These are phyloP conservation scores for Sesamia nonagrioides DNA, from an alignment of 1,140 invertebrate species.

Conservation along the genomic window DNA sequence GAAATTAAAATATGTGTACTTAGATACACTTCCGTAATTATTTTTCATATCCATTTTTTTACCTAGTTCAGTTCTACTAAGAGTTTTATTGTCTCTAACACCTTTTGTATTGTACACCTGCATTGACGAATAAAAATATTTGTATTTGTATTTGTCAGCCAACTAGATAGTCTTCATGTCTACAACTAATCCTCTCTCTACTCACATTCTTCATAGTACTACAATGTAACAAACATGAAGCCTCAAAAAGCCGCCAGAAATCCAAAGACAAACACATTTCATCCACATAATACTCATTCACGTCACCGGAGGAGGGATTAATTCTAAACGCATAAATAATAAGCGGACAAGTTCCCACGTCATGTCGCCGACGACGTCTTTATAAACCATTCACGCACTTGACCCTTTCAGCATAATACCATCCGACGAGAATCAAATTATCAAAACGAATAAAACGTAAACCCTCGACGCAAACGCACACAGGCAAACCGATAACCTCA, in stretches of 20 bases:
- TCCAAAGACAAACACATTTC: conserved; percentile 30
- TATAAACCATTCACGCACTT: conserved; percentile 76
- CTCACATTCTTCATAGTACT: background rate
- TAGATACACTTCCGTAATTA: too few relatives aligned
- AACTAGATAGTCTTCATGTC: background rate
- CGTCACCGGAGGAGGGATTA: conserved; percentile 38
- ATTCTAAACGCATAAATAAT: conserved; percentile 44
- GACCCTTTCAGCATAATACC: conserved; percentile 77
- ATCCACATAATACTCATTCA: conserved; percentile 42
- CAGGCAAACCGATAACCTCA: conserved; percentile 75
- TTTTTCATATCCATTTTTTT: background rate
- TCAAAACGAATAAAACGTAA: conserved; percentile 77
- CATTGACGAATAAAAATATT: too few relatives aligned
- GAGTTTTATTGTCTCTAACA: too few relatives aligned
- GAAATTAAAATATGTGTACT: too few relatives aligned
- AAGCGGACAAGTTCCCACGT: conserved; percentile 56
- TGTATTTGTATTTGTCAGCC: too few relatives aligned
- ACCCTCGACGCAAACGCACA: conserved; percentile 65
- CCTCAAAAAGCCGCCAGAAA: conserved; percentile 14
- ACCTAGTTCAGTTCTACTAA: background rate
- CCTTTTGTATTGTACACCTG: too few relatives aligned
- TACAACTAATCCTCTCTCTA: background rate
- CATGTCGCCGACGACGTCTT: conserved; percentile 70
- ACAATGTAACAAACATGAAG: conserved; percentile 1
- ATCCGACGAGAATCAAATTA: conserved; percentile 72